Conservation (phyloP, 2,797 vertebrate genomes). For the Poeciliopsis gracilis region DNA sequence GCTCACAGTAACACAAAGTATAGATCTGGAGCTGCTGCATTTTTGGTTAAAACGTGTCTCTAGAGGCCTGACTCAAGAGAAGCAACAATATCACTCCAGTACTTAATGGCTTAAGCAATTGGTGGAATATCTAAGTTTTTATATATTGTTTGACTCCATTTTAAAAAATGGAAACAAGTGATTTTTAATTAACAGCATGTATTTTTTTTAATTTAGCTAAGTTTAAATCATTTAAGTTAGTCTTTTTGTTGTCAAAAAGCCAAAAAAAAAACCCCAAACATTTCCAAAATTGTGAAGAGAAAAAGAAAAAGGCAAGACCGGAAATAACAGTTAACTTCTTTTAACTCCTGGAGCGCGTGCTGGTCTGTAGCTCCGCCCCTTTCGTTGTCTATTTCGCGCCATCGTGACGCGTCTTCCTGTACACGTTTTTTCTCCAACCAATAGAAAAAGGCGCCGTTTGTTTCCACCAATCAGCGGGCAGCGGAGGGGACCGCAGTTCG, state of each 20-base stretch:
- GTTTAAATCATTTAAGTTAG: background rate
- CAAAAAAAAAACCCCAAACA: background rate
- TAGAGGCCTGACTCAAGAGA: too few species aligned
- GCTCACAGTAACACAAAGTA: too few species aligned
- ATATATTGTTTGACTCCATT: background rate
- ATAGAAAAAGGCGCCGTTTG: background rate
- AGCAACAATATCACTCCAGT: too few species aligned
- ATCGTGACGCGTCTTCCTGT: background rate
- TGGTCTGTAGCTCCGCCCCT: conserved; percentile 12
- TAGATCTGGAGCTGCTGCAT: too few species aligned
- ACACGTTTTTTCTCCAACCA: conserved; percentile 17
- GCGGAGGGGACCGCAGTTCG: conserved; percentile 11
- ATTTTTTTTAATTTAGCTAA: background rate
- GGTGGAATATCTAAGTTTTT: background rate
- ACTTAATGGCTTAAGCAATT: too few species aligned
- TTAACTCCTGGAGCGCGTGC: background rate
- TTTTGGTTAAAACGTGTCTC: too few species aligned
- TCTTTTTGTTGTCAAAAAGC: background rate
- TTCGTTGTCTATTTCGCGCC: conserved; percentile 77
- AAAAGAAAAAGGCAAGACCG: background rate
- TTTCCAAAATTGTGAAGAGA: background rate
- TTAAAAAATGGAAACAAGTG: background rate
- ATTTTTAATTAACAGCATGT: background rate
- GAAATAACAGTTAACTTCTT: background rate
- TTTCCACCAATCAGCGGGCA: conserved; percentile 64